A percentile compares a stretch with the other conserved stretches of the same genome.
Conservation (phyloP, 2,113 vertebrate species). For the Gavialis gangeticus region DNA sequence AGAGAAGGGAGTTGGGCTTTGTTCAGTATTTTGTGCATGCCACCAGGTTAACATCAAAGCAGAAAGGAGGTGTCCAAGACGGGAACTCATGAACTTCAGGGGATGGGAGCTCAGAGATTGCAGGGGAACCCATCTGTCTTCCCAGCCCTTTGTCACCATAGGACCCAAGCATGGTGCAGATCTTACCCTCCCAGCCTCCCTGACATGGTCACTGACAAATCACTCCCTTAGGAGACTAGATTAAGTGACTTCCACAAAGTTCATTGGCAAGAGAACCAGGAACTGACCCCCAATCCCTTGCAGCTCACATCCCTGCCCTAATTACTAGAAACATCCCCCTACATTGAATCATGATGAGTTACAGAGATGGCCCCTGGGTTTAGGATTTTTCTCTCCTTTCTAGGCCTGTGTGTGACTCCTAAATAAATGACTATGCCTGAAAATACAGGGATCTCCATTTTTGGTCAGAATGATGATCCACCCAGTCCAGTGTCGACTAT, state of each 20-base stretch:
- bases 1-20: background rate
- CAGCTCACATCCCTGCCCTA: background rate
- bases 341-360: background rate
- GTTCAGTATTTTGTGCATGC: background rate
- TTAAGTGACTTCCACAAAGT: background rate
- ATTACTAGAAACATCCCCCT: background rate
- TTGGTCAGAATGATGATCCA: background rate
- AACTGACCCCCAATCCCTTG: background rate
- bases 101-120: too few relatives aligned
- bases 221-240: too few relatives aligned
- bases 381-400: background rate
- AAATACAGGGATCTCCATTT: background rate
- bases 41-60: too few relatives aligned
- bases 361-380: background rate
- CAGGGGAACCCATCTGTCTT: background rate
- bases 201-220: too few relatives aligned
- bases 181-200: background rate
- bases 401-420: background rate
- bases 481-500: background rate
- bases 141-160: accelerated
- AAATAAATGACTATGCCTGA: background rate
- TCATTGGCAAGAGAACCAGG: background rate
- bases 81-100: too few relatives aligned
- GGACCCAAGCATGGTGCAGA: background rate
- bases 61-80: too few relatives aligned